Percentiles rank a stretch among this genome's conserved stretches.
phyloP scores from a whole-genome alignment of 2,888 invertebrate species.

The Pristionchus fissidentatus region DNA sequence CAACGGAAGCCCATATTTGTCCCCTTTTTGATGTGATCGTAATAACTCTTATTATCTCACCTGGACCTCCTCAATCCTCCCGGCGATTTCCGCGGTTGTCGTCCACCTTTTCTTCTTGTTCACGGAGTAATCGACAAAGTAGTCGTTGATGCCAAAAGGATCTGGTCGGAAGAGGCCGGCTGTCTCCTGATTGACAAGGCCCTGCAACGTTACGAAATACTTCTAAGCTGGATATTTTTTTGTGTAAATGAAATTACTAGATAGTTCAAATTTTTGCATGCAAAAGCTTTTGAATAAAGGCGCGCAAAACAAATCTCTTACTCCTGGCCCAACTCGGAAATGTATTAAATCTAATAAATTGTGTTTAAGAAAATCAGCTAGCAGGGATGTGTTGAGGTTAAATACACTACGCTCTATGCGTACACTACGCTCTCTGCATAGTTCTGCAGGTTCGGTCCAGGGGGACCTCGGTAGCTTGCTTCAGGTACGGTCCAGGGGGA shows the following conservation, averaged over 20 bases:
- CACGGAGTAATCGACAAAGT: background rate
- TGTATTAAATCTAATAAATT: background rate
- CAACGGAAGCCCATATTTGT: background rate
- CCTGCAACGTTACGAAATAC: background rate
- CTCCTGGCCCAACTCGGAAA: background rate
- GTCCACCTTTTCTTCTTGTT: conserved; percentile 14
- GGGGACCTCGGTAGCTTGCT: too few relatives aligned
- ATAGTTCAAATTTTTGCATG: too few relatives aligned
- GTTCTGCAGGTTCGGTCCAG: too few relatives aligned
- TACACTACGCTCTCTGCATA: too few relatives aligned
- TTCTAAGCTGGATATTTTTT: background rate
- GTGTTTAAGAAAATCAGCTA: too few relatives aligned
- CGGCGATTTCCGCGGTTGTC: background rate
- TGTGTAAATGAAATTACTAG: too few relatives aligned
- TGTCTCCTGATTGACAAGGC: background rate
- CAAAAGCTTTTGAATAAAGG: too few relatives aligned
- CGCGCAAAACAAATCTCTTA: too few relatives aligned
- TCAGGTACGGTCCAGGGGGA: too few relatives aligned
- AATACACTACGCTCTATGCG: too few relatives aligned
- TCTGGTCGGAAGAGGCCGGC: background rate
- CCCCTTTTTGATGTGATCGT: background rate
- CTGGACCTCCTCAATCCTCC: background rate
- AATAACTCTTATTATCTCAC: background rate
- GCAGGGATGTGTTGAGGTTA: too few relatives aligned
- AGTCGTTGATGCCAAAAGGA: background rate